Evolutionary conservation across 2,113 vertebrate species (phyloP).

Genomic region (Triplophysa siluroides): DNA sequence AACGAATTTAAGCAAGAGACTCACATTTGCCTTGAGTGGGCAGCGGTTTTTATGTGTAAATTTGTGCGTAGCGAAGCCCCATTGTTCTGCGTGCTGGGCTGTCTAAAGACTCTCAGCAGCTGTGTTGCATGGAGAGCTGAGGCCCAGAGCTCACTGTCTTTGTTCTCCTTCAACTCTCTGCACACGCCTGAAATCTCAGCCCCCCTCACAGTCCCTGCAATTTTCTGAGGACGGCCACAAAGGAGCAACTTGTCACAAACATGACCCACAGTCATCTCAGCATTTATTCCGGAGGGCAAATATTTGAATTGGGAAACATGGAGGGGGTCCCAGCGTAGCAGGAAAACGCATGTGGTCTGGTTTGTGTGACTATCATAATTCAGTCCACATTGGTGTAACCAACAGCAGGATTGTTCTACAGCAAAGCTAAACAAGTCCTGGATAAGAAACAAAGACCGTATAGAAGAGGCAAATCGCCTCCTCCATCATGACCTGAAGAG

Average conservation of each 20-base stretch:
- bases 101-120: conserved; percentile 47
- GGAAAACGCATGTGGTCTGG: background rate
- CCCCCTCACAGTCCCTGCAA: conserved; percentile 23
- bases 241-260: conserved; percentile 5
- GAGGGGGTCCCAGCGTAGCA: background rate
- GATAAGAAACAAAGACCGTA: conserved; percentile 35
- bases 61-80: conserved; percentile 36
- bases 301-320: conserved; percentile 8
- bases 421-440: background rate
- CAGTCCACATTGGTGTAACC: conserved; percentile 26
- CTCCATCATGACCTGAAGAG: conserved; percentile 38
- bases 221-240: conserved; percentile 14
- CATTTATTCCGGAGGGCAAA: conserved; percentile 9
- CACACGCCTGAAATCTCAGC: conserved; percentile 44
- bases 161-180: conserved; percentile 54
- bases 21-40: conserved; percentile 3
- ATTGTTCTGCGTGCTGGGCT: conserved; percentile 54
- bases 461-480: conserved; percentile 23
- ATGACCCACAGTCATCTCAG: background rate
- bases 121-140: conserved; percentile 48
- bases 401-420: background rate
- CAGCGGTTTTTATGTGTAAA: conserved; percentile 22
- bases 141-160: conserved; percentile 53
- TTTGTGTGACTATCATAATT: conserved; percentile 22
- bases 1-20: conserved; percentile 8